Base-by-base conservation (phyloP, 2,113 vertebrate species). In the Oplegnathus fasciatus region DNA sequence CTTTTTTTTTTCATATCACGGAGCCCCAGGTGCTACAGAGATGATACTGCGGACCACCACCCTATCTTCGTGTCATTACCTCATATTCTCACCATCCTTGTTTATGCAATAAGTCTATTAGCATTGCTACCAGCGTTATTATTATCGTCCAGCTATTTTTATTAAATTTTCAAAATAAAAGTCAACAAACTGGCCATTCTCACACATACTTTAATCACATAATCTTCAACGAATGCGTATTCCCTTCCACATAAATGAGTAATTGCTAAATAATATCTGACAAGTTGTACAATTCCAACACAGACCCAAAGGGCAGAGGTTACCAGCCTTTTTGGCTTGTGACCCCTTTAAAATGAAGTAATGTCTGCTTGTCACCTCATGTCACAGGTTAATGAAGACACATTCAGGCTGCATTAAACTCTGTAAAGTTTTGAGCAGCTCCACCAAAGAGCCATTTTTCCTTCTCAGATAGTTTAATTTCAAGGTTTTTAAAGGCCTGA, bases 1-100 rank as follows among this genome's bases (percentile, higher is more conserved):
- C 20, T 60, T 69, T 65, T 37, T n/a, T 37, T 28, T 54, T 84
- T 48, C 20, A 78, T 67, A 58, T 80, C 11, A 58, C 75, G 28
- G 64, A 72, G 42, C 44, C 18, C 1, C 30, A 54, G 32, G 75
- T 74, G 2, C 34, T 22, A 7, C 58, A 50, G 10, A 4, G 28
- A 1, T 71, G 10, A 82, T 61, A 26, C 26, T n/a, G 15, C 15
- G 50, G n/a, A 64, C 46, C 71, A 42, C 24, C 22, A 62, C 11
- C n/a, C 14, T 58, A 64, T 68, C 28, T 24, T 52, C 58, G 50
- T 40, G 55, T 22, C 55, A 57, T 34, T 60, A 32, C 14, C 4
- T 52, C 26, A 52, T n/a, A 65, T 40, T 80, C 18, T n/a, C n/a
- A 50, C 15, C 17, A 28, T 44, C 52, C 24, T 1, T 22, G 40